Conservation (phyloP, 2,797 vertebrate species). For the Triplophysa yarkandensis region DNA sequence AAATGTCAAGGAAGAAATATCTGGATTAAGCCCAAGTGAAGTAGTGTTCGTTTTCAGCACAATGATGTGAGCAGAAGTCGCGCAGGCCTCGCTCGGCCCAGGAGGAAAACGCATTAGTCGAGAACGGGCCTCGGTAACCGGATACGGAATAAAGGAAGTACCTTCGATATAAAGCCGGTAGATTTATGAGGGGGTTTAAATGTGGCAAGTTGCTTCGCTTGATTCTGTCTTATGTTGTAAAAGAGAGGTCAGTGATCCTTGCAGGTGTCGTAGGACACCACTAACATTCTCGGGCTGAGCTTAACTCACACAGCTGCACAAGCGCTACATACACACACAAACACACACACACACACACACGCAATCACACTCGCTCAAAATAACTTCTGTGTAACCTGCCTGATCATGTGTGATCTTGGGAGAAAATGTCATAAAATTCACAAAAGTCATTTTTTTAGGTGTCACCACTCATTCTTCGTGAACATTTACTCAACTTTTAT, state of each 20-base stretch:
- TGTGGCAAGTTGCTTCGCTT: slow-evolving; percentile 62
- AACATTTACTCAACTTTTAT: too few species aligned
- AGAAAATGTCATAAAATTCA: too few species aligned
- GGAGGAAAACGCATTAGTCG: slow-evolving; percentile 79
- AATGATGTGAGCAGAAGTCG: slow-evolving; percentile 63
- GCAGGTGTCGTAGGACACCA: slow-evolving; percentile 69
- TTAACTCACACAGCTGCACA: slow-evolving; percentile 34
- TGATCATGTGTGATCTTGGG: too few species aligned
- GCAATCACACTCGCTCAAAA: too few species aligned
- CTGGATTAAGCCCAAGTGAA: slow-evolving; percentile 69
- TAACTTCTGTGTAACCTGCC: slow-evolving; percentile 32
- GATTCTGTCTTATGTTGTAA: slow-evolving; percentile 56
- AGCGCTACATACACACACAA: not conserved
- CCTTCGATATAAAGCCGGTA: slow-evolving; percentile 72
- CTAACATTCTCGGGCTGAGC: slow-evolving; percentile 40
- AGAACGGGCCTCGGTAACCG: slow-evolving; percentile 68
- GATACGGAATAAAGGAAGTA: slow-evolving; percentile 66
- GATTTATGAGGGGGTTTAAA: slow-evolving; percentile 78
- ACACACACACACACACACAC: too few species aligned
- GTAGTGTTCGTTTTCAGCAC: slow-evolving; percentile 67
- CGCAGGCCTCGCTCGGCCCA: slow-evolving; percentile 62
- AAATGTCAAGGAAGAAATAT: slow-evolving; percentile 78
- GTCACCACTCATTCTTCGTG: too few species aligned
- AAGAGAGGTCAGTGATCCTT: slow-evolving; percentile 55
- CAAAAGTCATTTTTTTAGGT: too few species aligned